These are phyloP conservation scores for Julus scanicus DNA, from an alignment of 2,888 invertebrate species.

Conservation along the genomic window DNA sequence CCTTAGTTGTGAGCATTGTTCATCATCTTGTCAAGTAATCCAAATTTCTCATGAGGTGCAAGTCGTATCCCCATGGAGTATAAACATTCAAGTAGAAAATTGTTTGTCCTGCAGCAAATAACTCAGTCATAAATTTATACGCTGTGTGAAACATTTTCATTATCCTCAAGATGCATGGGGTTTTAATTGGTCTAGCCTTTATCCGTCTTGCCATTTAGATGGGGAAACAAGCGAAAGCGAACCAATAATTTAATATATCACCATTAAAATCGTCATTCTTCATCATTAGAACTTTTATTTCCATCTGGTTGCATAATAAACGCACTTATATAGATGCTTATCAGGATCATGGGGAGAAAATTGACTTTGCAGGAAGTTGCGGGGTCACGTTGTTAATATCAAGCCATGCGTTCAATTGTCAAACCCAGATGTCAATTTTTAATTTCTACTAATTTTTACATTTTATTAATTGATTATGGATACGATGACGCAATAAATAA, in stretches of 20 bases:
- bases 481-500: not conserved
- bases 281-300: slow-evolving; percentile 9
- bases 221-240: not conserved
- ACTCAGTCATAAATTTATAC: not conserved
- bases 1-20: not conserved
- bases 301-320: slow-evolving; percentile 27
- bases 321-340: not conserved
- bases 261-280: not conserved
- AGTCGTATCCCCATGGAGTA: not conserved
- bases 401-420: slow-evolving; percentile 16
- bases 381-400: slow-evolving; percentile 20
- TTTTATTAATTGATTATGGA: not conserved
- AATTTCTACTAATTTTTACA: slow-evolving; percentile 13
- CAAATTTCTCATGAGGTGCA: not conserved
- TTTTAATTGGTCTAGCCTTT: not conserved
- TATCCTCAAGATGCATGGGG: slow-evolving; percentile 3
- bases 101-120: not conserved
- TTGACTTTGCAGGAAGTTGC: not conserved
- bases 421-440: slow-evolving; percentile 36
- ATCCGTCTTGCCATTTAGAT: not conserved
- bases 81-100: not conserved
- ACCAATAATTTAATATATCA: not conserved
- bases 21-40: not conserved
- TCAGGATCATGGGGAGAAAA: not conserved
- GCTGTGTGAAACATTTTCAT: slow-evolving; percentile 18